Conservation (phyloP, 2,797 vertebrate genomes). For the Peromyscus eremicus region DNA sequence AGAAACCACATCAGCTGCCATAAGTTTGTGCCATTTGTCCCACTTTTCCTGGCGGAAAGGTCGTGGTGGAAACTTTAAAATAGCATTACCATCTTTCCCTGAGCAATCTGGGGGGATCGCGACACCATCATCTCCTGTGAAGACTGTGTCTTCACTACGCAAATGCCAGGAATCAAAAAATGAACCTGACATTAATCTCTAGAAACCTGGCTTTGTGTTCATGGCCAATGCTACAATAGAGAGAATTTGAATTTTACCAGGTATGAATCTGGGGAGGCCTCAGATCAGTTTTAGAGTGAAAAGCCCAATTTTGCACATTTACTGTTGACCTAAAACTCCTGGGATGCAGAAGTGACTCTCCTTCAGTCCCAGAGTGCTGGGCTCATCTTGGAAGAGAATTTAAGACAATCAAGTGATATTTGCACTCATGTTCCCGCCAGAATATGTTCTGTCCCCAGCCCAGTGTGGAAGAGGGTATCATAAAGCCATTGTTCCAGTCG, state of each 20-base stretch:
- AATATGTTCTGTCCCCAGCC: conserved; percentile 82
- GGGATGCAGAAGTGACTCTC: background rate
- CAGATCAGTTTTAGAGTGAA: background rate
- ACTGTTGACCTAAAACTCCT: background rate
- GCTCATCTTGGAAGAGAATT: conserved; percentile 85
- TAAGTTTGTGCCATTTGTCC: background rate
- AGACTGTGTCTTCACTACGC: background rate
- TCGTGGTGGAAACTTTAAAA: background rate
- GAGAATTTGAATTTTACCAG: background rate
- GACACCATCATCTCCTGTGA: conserved; percentile 1
- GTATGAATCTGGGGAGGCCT: background rate
- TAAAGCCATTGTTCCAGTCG: conserved; percentile 90
- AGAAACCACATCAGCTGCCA: background rate
- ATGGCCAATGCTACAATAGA: background rate
- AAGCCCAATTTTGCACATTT: background rate
- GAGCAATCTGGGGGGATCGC: background rate
- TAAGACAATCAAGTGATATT: conserved; percentile 79
- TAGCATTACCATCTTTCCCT: background rate
- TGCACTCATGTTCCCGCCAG: conserved; percentile 84
- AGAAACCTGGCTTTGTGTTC: background rate
- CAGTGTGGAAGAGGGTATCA: conserved; percentile 88
- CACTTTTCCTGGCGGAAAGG: background rate
- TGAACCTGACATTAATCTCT: conserved; percentile 20
- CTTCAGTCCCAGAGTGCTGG: conserved; percentile 16
- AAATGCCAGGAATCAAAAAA: background rate